Percentiles rank a stretch among this genome's conserved stretches.
phyloP scores from a whole-genome alignment of 2,113 vertebrate genomes.

The mouse (Mus musculus) region DNA sequence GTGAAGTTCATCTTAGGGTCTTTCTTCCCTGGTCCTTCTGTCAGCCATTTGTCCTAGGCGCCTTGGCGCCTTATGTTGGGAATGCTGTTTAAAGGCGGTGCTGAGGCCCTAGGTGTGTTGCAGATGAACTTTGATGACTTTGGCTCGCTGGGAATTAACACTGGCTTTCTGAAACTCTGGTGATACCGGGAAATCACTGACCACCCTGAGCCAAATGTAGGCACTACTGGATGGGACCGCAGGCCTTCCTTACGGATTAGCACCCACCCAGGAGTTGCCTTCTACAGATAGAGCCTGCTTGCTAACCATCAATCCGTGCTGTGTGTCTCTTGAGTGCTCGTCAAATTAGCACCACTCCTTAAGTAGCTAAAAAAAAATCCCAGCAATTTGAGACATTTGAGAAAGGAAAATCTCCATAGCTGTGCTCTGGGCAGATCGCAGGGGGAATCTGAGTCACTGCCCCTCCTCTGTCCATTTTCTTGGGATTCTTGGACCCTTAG shows the following conservation, averaged over 20 bases:
- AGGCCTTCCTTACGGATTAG: background rate
- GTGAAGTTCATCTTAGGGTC: background rate
- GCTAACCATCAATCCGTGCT: background rate
- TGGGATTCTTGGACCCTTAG: background rate
- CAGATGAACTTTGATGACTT: background rate
- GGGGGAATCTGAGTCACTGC: background rate
- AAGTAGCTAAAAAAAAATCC: slow-evolving; percentile 11
- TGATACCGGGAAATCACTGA: background rate
- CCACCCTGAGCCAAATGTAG: background rate
- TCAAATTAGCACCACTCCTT: slow-evolving; percentile 33
- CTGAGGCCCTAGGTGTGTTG: background rate
- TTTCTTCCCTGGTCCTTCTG: background rate
- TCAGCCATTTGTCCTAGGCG: background rate
- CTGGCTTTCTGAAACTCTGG: background rate
- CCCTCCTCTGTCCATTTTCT: background rate
- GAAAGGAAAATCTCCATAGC: background rate
- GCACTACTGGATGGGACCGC: background rate
- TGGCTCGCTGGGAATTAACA: background rate
- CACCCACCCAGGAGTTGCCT: background rate
- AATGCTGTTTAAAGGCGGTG: background rate
- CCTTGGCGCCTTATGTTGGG: background rate
- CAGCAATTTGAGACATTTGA: background rate
- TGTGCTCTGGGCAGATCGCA: background rate
- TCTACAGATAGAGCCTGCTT: background rate
- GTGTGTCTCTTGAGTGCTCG: background rate